Conservation (phyloP, 2,888 invertebrate species). For the Erannis defoliaria region DNA sequence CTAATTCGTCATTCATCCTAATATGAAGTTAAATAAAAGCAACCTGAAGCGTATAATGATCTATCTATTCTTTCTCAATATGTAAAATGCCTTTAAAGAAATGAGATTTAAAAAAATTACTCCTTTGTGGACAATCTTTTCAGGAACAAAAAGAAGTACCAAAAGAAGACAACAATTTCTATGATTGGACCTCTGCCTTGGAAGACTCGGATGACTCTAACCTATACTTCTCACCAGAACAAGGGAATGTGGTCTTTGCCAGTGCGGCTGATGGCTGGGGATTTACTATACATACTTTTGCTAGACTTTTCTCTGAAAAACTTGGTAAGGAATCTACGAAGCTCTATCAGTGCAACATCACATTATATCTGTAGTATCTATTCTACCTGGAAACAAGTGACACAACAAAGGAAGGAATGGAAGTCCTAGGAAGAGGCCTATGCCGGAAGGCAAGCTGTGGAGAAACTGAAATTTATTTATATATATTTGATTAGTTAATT, state of each 20-base stretch:
- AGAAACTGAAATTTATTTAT: too few relatives aligned
- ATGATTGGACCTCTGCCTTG: conserved; percentile 92
- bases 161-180: conserved; percentile 74
- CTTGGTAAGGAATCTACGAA: conserved; percentile 73
- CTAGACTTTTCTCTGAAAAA: conserved; percentile 91
- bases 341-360: neutral
- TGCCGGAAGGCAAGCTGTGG: too few relatives aligned
- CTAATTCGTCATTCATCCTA: too few relatives aligned
- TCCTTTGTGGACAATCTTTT: too few relatives aligned
- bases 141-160: conserved; percentile 62
- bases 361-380: neutral
- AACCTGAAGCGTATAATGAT: too few relatives aligned
- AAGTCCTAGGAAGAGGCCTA: too few relatives aligned
- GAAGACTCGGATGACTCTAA: conserved; percentile 95
- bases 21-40: too few relatives aligned
- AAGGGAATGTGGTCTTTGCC: conserved; percentile 98
- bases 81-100: neutral
- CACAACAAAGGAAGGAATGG: too few relatives aligned
- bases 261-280: conserved; percentile 98
- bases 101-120: too few relatives aligned
- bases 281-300: conserved; percentile 92
- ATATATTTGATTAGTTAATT: too few relatives aligned
- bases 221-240: conserved; percentile 97
- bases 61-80: too few relatives aligned
- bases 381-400: too few relatives aligned